phyloP scores from a whole-genome alignment of 2,888 invertebrate genomes.

The Eulithis testata region DNA sequence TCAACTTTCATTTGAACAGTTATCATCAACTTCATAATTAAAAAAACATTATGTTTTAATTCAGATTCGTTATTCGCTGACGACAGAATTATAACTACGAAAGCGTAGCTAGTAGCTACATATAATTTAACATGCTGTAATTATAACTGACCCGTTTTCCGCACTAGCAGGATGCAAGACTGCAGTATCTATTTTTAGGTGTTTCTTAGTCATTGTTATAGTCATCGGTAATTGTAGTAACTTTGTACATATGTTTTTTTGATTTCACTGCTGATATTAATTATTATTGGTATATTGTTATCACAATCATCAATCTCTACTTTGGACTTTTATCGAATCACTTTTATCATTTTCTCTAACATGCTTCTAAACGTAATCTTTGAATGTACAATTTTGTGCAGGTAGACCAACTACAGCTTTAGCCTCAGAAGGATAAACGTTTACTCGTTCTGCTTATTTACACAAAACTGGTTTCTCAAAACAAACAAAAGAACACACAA shows the following conservation, averaged over 20 bases:
- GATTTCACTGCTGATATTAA: too few relatives aligned
- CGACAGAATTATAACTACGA: slow-evolving; percentile 31
- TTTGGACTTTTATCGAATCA: too few relatives aligned
- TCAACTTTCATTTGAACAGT: not conserved
- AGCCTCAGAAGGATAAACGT: slow-evolving; percentile 24
- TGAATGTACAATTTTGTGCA: not conserved
- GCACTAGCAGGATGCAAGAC: slow-evolving; percentile 55
- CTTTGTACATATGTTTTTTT: slow-evolving; percentile 1
- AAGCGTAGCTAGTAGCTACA: slow-evolving; percentile 21
- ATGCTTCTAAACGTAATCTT: not conserved
- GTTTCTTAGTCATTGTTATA: slow-evolving; percentile 56
- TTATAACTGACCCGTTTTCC: slow-evolving; percentile 65
- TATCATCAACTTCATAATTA: not conserved
- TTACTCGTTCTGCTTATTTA: slow-evolving; percentile 20
- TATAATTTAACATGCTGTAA: slow-evolving; percentile 46
- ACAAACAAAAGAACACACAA: slow-evolving; percentile 34
- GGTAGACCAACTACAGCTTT: not conserved
- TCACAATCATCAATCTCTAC: too few relatives aligned
- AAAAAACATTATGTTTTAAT: slow-evolving; percentile 9
- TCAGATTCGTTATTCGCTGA: slow-evolving; percentile 18
- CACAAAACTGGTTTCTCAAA: slow-evolving; percentile 25
- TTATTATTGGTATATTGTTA: too few relatives aligned
- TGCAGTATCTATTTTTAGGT: slow-evolving; percentile 57
- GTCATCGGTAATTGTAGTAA: slow-evolving; percentile 8
- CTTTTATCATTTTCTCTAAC: not conserved